Evolutionary conservation across 2,113 vertebrate genomes (phyloP).

Genomic region (Lathamus discolor): DNA sequence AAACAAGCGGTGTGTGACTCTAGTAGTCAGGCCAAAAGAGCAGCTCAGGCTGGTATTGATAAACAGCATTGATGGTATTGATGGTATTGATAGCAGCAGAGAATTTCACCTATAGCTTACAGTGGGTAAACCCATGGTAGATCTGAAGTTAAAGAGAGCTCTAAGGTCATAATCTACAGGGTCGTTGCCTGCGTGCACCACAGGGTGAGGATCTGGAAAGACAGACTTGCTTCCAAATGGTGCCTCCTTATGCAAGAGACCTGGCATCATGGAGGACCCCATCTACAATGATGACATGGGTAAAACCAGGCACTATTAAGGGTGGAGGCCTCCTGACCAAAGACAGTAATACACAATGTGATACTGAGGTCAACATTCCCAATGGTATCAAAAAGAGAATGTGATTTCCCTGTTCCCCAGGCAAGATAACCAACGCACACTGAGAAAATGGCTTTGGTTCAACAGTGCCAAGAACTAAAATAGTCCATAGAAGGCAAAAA

Average conservation of each 20-base stretch:
- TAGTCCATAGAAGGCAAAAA: neutral
- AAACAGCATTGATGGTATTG: neutral
- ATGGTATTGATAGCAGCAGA: neutral
- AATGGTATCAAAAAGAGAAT: neutral
- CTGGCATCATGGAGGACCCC: neutral
- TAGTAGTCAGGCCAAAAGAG: neutral
- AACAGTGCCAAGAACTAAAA: neutral
- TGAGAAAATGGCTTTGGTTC: neutral
- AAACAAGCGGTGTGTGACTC: neutral
- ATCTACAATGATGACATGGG: neutral
- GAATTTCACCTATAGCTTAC: neutral
- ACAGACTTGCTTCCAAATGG: neutral
- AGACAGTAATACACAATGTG: neutral
- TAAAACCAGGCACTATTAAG: neutral
- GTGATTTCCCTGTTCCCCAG: neutral
- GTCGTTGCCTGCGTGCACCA: neutral
- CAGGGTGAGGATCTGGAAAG: neutral
- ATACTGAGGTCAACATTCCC: neutral
- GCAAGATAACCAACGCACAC: neutral
- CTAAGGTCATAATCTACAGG: neutral
- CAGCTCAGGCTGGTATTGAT: neutral
- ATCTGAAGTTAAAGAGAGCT: neutral
- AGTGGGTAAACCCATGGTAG: neutral
- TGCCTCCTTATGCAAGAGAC: neutral
- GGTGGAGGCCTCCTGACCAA: neutral